Base-by-base conservation (phyloP, 2,797 vertebrate species). In the Malurus leucopterus region DNA sequence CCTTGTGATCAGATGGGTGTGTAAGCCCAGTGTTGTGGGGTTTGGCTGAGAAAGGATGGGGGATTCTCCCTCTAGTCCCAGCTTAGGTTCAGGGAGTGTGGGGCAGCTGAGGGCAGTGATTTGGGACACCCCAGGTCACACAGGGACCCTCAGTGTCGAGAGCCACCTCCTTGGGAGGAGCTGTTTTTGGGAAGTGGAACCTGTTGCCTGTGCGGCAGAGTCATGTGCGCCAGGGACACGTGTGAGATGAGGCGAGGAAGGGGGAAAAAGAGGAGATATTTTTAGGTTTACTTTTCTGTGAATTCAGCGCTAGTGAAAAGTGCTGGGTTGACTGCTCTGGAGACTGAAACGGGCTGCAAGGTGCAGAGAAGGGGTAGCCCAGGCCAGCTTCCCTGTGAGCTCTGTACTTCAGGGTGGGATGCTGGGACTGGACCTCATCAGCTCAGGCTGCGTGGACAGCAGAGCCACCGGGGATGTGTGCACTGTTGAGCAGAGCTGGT, bases 201-300 rank as follows among this genome's bases (percentile, higher is more conserved):
- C 65, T 84, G 65, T 89, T 87, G 81, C 65, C 72, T 89, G 75
- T 93, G 91, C 38, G 0, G 79, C 93, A 77, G 51, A 80, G 59
- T 90, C 91, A 84, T 67, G 84, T 71, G 86, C 10, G 0, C 6
- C 5, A 8, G 0, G 21, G 46, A 49, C 62, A 75, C 49, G 73
- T 93, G 90, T 75, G 93, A 77, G 86, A 90, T 83, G 91, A 92
- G 90, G 91, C 75, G 41, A 64, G 61, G 78, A 75, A 30, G 40
- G 68, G 91, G 79, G 85, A 11, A 73, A 81, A 89, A 83, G 44
- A 75, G 41, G 71, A 47, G 81, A 74, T 94, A 90, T 93, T 88
- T 90, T 95, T 92, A 83, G 91, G 11, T 85, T 91, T 84, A 92
- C 90, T 94, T 94, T 91, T 93, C 91, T 91, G 90, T 94, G 94